Percentiles rank a stretch among this genome's conserved stretches.
These are phyloP conservation scores for Odontophorus gujanensis DNA, from an alignment of 2,113 vertebrate species.

Conservation along the genomic window DNA sequence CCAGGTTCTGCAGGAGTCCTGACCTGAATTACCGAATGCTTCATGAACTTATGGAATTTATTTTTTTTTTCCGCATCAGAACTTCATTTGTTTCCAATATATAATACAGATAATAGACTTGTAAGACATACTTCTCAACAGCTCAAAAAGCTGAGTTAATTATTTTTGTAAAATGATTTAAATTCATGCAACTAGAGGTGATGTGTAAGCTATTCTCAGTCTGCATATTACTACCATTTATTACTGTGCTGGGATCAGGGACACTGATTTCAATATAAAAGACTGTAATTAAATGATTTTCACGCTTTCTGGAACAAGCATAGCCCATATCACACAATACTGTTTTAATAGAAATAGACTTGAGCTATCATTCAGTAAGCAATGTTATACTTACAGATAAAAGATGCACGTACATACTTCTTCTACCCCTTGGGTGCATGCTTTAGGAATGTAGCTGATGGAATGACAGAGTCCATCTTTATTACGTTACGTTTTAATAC, in stretches of 20 bases:
- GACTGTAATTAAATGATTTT: neutral
- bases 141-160: neutral
- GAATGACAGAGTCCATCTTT: neutral
- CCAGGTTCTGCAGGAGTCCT: neutral
- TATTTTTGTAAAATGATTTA: slow-evolving; percentile 2
- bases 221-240: neutral
- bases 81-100: neutral
- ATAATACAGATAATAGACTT: neutral
- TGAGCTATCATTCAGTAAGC: neutral
- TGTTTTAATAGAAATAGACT: neutral
- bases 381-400: neutral
- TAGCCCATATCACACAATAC: neutral
- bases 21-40: neutral
- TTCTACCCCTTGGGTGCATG: neutral
- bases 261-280: neutral
- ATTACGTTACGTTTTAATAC: neutral
- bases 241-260: neutral
- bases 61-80: neutral
- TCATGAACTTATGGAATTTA: neutral
- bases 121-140: neutral
- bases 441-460: neutral
- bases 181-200: neutral
- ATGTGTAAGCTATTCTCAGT: neutral
- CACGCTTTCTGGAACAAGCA: neutral
- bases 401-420: neutral